Conservation (phyloP, 2,113 vertebrate genomes). For the Chloropsis cyanopogon region DNA sequence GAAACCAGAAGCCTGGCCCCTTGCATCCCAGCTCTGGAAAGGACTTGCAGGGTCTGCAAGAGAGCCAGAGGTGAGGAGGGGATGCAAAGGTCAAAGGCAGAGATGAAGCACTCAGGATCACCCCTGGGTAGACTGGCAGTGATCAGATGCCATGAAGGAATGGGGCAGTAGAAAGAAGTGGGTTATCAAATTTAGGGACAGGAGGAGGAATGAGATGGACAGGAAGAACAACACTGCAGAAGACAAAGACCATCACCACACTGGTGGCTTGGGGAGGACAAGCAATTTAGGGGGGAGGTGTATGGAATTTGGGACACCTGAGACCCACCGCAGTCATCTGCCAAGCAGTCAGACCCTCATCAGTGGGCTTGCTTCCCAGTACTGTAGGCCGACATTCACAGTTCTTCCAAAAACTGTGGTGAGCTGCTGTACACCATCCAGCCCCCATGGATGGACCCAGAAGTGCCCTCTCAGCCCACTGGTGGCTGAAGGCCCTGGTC, state of each 20-base stretch:
- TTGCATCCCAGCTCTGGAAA: background rate
- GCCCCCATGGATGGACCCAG: fast-evolving
- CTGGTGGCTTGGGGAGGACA: background rate
- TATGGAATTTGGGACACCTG: background rate
- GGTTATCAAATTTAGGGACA: background rate
- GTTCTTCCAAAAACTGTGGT: background rate
- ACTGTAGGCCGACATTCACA: background rate
- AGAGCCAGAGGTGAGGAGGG: background rate
- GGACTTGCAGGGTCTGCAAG: background rate
- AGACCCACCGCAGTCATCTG: background rate
- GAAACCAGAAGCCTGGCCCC: background rate
- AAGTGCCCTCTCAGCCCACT: background rate
- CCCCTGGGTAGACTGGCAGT: background rate
- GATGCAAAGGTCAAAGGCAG: background rate
- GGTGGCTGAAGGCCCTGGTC: background rate
- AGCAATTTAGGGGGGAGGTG: background rate
- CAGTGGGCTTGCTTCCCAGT: background rate
- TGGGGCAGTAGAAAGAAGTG: background rate
- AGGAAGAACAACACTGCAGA: background rate
- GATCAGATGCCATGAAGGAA: background rate
- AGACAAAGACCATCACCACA: background rate
- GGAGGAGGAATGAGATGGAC: background rate
- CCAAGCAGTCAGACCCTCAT: background rate
- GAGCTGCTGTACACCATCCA: background rate
- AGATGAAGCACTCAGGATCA: background rate